Base-by-base conservation (phyloP, 2,797 vertebrate genomes). In the Fratercula arctica region DNA sequence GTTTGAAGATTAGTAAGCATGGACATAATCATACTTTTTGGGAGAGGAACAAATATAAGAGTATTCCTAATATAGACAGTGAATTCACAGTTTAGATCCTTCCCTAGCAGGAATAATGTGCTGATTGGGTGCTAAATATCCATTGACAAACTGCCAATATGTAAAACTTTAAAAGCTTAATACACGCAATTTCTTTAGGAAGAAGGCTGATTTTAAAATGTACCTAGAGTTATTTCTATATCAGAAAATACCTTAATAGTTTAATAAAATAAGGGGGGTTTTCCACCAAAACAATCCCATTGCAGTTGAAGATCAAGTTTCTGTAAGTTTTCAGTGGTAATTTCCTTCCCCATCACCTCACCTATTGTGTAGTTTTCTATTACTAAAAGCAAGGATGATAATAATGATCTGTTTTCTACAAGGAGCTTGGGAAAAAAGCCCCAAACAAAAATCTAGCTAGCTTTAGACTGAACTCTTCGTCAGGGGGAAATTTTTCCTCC, bases 181-280 rank as follows among this genome's bases (percentile, higher is more conserved):
- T 37, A 26, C 12, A 1, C 6, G 10, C 15, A 25, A 10, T 79
- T 72, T 66, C 48, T 76, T 76, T 61, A 83, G 33, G 48, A 80
- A 14, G 7, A 67, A 77, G 48, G 23, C 21, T 53, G 33, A 73
- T 51, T 83, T 83, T 28, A 37, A 93, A 88, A 67, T 56, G 8
- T 19, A 56, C 13, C 17, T 67, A 19, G 24, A 51, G 61, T 73
- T 73, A 53, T 91, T 94, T 70, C 74, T 59, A 6, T 31, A 61
- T 11, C 15, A 74, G 26, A 80, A 91, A 91, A 83, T 69, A 21
- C 13, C 25, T 83, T 63, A 56, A 57, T 26, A 53, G 39, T 51
- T 69, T 35, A 67, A 53, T 54, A 53, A 43, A n/a, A 16, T 3
- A 25, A 0, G 4, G 0, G 0, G 6, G 43, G 57, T 37, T 73